These are phyloP conservation scores for Dasysyrphus tricinctus DNA, from an alignment of 2,888 invertebrate genomes.

Conservation along the genomic window DNA sequence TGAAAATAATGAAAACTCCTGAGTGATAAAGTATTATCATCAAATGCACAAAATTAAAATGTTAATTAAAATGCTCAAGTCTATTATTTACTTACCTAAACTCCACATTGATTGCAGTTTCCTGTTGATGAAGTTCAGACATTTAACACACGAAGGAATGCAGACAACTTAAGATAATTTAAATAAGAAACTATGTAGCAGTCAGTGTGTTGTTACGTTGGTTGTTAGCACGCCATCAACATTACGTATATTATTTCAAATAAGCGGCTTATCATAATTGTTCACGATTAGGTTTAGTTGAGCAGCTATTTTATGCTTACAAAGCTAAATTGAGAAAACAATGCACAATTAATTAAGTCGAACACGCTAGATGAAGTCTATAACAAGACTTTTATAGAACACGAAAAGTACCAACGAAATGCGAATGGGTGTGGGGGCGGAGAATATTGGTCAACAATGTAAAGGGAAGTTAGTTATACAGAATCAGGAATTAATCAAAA, in stretches of 20 bases:
- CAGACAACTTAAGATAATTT: conserved; percentile 34
- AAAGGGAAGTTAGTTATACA: not conserved
- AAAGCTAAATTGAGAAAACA: conserved; percentile 35
- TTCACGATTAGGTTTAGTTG: conserved; percentile 35
- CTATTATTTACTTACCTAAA: not conserved
- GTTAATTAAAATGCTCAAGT: not conserved
- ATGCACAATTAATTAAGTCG: conserved; percentile 37
- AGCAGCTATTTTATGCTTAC: conserved; percentile 29
- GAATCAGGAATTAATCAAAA: not conserved
- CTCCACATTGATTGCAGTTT: conserved; percentile 16
- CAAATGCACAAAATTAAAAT: not conserved
- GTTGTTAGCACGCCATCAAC: conserved; percentile 38
- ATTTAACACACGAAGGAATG: conserved; percentile 18
- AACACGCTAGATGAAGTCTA: not conserved
- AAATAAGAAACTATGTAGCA: not conserved
- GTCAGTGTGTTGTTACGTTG: not conserved
- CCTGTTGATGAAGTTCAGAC: not conserved
- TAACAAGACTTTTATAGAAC: conserved; percentile 22
- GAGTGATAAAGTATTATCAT: too few relatives aligned
- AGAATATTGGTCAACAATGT: not conserved
- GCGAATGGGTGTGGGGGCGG: not conserved
- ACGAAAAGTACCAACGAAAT: conserved; percentile 14
- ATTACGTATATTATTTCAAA: conserved; percentile 9
- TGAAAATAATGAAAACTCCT: too few relatives aligned
- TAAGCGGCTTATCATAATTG: conserved; percentile 43